Conservation (phyloP, 35 echinoderm and acorn worm species). For the Antedon bifida region DNA sequence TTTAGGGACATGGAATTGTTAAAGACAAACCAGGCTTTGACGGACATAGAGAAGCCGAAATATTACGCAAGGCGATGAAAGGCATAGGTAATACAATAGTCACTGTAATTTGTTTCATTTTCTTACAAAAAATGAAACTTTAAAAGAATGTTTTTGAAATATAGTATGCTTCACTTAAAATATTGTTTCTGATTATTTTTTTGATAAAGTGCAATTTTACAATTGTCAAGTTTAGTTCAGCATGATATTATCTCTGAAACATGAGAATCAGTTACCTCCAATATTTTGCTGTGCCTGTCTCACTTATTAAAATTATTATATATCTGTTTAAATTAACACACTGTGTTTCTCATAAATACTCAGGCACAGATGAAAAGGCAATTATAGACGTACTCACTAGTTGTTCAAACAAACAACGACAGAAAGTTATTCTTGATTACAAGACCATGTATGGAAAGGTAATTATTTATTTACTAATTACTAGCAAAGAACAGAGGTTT, state of each 20-base stretch:
- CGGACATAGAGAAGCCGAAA: constrained; percentile 83
- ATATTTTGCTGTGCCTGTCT: too few species aligned
- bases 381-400: constrained; percentile 53
- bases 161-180: not conserved
- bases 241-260: too few species aligned
- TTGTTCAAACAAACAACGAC: constrained; percentile 58
- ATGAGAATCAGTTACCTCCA: too few species aligned
- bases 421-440: constrained; percentile 47
- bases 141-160: not conserved
- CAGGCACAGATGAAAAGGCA: constrained; percentile 87
- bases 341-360: too few species aligned
- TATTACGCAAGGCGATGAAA: constrained; percentile 90
- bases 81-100: constrained; percentile 48
- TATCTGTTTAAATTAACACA: too few species aligned
- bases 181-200: not conserved
- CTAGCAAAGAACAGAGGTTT: too few species aligned
- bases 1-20: constrained; percentile 61
- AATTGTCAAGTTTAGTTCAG: too few species aligned
- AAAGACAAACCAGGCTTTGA: constrained; percentile 70
- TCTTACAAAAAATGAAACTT: not conserved
- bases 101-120: not conserved
- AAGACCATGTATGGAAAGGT: constrained; percentile 98
- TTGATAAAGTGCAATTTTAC: not conserved
- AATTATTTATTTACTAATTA: not conserved
- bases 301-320: too few species aligned